Conservation (phyloP, 1,140 invertebrate genomes). For the Elysia chlorotica region DNA sequence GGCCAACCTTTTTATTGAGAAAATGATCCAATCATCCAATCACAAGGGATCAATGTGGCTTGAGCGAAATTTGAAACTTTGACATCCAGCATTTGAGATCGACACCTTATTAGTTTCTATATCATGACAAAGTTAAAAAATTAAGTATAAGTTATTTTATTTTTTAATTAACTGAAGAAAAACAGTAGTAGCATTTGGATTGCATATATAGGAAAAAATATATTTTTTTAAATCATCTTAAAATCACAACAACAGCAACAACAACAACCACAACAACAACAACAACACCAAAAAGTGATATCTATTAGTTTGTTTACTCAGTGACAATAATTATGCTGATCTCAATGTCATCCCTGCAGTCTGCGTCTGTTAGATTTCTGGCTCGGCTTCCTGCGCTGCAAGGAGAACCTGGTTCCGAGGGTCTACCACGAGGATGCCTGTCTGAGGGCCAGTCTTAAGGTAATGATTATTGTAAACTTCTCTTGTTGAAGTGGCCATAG, state of each 20-base stretch:
- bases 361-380: constrained; percentile 82
- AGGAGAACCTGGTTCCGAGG: constrained; percentile 80
- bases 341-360: constrained; percentile 59
- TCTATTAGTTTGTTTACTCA: not conserved
- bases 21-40: too few relatives aligned
- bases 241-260: not conserved
- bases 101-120: too few relatives aligned
- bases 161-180: too few relatives aligned
- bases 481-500: too few relatives aligned
- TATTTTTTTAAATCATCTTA: not conserved
- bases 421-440: constrained; percentile 78
- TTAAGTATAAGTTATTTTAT: too few relatives aligned
- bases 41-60: too few relatives aligned
- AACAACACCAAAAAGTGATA: not conserved
- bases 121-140: too few relatives aligned
- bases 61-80: too few relatives aligned
- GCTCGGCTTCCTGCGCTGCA: constrained; percentile 80
- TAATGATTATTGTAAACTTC: not conserved
- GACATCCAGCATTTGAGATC: too few relatives aligned
- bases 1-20: too few relatives aligned
- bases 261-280: not conserved
- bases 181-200: too few relatives aligned
- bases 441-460: constrained; percentile 67
- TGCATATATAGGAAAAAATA: too few relatives aligned
- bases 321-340: not conserved